phyloP scores from a whole-genome alignment of 2,888 invertebrate species.

The Cheilosia scutellata region DNA sequence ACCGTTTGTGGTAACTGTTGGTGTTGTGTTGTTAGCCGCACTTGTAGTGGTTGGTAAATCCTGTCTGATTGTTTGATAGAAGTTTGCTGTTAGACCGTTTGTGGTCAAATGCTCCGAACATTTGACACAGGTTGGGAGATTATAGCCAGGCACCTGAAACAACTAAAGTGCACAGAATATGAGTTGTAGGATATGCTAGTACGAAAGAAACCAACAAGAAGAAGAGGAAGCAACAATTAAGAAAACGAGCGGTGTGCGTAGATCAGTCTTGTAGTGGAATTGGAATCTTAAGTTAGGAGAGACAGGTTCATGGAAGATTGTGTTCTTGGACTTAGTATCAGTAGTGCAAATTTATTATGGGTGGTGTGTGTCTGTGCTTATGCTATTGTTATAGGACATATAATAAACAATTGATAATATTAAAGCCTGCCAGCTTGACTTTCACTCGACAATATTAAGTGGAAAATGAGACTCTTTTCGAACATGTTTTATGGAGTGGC shows the following conservation, averaged over 20 bases:
- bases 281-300: neutral
- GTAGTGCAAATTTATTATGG: too few relatives aligned
- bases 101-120: conserved; percentile 84
- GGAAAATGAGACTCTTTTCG: too few relatives aligned
- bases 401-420: too few relatives aligned
- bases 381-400: too few relatives aligned
- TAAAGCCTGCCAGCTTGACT: too few relatives aligned
- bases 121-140: conserved; percentile 84
- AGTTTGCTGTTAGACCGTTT: conserved; percentile 79
- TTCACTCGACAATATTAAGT: too few relatives aligned
- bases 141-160: conserved; percentile 84
- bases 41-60: conserved; percentile 78
- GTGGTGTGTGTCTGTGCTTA: too few relatives aligned
- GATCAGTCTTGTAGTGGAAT: conserved; percentile 39
- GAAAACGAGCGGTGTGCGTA: conserved; percentile 49
- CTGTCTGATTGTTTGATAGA: conserved; percentile 82
- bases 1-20: conserved; percentile 77
- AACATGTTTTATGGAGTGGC: too few relatives aligned
- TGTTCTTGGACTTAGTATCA: neutral
- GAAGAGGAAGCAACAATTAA: conserved; percentile 64
- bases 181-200: conserved; percentile 29
- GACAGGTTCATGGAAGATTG: neutral
- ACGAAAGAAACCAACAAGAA: conserved; percentile 36
- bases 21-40: conserved; percentile 79
- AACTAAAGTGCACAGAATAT: conserved; percentile 78